Evolutionary conservation across 2,888 invertebrate species (phyloP).

Genomic region (Heliconius erato): DNA sequence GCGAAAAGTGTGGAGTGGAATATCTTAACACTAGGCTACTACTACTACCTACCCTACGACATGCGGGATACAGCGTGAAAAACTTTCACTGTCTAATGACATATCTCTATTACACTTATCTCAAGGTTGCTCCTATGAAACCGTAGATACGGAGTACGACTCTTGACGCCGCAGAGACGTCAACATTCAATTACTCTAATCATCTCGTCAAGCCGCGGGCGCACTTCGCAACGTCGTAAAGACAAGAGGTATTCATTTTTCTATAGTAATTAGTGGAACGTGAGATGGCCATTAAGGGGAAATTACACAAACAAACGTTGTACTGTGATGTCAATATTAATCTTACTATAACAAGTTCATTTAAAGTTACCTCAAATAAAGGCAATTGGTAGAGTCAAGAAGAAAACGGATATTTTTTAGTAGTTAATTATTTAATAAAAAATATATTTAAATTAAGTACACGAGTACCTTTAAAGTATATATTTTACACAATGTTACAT

Average conservation of each 20-base stretch:
- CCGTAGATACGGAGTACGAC: conserved; percentile 20
- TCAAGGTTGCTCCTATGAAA: conserved; percentile 4
- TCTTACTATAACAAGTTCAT: conserved; percentile 37
- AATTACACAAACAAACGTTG: conserved; percentile 51
- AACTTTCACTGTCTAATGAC: conserved; percentile 21
- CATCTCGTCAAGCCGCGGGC: conserved; percentile 63
- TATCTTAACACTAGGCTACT: too few relatives aligned
- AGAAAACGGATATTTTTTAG: background rate
- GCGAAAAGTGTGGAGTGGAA: too few relatives aligned
- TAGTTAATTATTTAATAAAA: background rate
- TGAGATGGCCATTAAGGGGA: conserved; percentile 46
- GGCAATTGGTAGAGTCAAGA: background rate
- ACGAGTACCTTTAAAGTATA: background rate
- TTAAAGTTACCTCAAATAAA: conserved; percentile 10
- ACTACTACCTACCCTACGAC: too few relatives aligned
- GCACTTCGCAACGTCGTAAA: conserved; percentile 56
- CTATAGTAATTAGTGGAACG: conserved; percentile 57
- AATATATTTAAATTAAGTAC: background rate
- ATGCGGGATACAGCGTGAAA: too few relatives aligned
- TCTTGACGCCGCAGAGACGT: conserved; percentile 49
- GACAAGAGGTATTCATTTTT: conserved; percentile 59
- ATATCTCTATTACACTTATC: conserved; percentile 9
- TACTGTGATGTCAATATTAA: conserved; percentile 53
- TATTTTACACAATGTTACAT: background rate
- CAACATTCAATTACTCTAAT: conserved; percentile 69